Evolutionary conservation across 2,888 invertebrate genomes (phyloP), one percentile per base, ranked within the genome.

Genomic region (Agonopterix heracliana): DNA sequence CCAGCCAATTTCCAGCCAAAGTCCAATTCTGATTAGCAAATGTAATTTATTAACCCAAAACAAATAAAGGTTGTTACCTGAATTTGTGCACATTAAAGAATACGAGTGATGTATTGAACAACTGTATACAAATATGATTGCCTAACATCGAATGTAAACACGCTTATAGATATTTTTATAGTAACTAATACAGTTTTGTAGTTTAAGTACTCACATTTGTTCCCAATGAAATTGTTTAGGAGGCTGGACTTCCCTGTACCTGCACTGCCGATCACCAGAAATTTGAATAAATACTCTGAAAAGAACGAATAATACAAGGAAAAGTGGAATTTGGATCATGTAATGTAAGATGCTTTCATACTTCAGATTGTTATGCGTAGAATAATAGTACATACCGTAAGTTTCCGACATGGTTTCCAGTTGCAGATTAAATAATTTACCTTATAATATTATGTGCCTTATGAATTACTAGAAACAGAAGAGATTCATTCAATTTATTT

Each of bases 231-330:
- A 77, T 95, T 95, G 78, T 95, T 95, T 41, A 95, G 86, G 38
- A 95, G 90, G 69, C 95, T 95, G 46, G 95, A 95, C 79, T 95
- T 95, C 56, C 95, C 95, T 57, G 94, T 92, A 45, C 95, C 95
- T 59, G 95, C 95, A 87, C 94, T 94, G 54, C 95, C 95, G 74
- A 95, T 95, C 34, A 95, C 94, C 59, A 95, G 84, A 76, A 95
- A 95, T 89, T 95, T 95, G 81, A 95, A 95, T 56, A 95, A 88
- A 72, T 94, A 95, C 90, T 95, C 95, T 93, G 85, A 49, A 90
- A 90, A 42, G 36, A 14, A 10, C 26, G 5, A 26, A 26, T 26
- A 26, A 48, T 13, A 14, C 9, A 41, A 40, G 10, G 8, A 42
- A 13, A 43, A 34, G 11, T 38, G 10, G n/a, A 42, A 10, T 38